phyloP scores from a whole-genome alignment of 1,140 invertebrate species.

The Plectrocnemia conspersa region DNA sequence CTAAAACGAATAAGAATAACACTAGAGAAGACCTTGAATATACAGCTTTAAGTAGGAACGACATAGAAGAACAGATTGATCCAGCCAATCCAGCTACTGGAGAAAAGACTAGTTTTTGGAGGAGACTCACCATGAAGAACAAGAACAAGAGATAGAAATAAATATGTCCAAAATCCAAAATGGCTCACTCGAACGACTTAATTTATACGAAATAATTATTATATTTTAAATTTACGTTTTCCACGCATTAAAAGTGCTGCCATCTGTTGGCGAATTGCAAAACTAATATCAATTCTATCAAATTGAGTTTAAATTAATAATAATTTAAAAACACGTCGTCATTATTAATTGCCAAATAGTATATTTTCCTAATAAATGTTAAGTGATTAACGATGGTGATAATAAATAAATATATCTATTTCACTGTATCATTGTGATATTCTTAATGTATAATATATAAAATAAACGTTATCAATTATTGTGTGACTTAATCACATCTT shows the following conservation, averaged over 20 bases:
- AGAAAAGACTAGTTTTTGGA: conserved; percentile 67
- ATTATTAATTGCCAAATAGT: conserved; percentile 18
- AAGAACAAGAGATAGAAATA: conserved; percentile 69
- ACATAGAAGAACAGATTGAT: conserved; percentile 46
- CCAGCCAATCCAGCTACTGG: conserved; percentile 41
- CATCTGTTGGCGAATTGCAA: too few species aligned
- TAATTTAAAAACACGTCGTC: background rate
- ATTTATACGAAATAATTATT: too few species aligned
- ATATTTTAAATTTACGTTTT: too few species aligned
- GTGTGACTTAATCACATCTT: too few species aligned
- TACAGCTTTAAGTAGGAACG: conserved; percentile 42
- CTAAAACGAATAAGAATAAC: conserved; percentile 54
- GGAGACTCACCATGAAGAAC: conserved; percentile 65
- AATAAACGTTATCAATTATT: too few species aligned
- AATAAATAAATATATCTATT: background rate
- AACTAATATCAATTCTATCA: too few species aligned
- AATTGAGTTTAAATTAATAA: too few species aligned
- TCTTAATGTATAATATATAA: too few species aligned
- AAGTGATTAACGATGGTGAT: conserved; percentile 11
- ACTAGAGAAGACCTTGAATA: conserved; percentile 47
- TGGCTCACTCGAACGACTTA: too few species aligned
- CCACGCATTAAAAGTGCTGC: too few species aligned
- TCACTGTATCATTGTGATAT: background rate
- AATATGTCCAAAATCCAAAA: background rate
- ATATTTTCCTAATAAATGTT: conserved; percentile 14